Conservation (phyloP, 2,888 invertebrate species). For the Melieria crassipennis region DNA sequence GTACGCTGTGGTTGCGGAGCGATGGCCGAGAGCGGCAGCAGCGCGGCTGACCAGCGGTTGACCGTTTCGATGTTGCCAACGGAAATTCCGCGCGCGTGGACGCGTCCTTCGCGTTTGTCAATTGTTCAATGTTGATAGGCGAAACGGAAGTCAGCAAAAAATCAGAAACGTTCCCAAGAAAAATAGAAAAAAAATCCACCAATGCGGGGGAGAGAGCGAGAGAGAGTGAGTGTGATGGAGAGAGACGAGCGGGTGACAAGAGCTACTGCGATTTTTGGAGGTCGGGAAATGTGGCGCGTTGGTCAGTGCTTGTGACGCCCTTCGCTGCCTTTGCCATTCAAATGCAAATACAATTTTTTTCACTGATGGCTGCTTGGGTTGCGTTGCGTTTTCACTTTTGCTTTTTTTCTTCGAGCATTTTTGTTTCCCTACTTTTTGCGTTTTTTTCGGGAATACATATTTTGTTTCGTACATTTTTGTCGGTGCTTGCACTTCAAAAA, state of each 20-base stretch:
- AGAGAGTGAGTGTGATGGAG: too few relatives aligned
- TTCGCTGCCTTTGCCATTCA: conserved; percentile 5
- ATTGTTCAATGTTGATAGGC: not conserved
- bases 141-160: too few relatives aligned
- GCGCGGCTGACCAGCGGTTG: too few relatives aligned
- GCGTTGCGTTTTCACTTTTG: not conserved
- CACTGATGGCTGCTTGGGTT: not conserved
- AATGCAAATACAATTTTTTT: conserved; percentile 21
- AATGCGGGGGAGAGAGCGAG: too few relatives aligned
- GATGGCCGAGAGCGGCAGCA: not conserved
- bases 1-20: not conserved
- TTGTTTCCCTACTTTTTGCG: not conserved
- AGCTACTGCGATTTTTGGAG: not conserved
- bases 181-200: too few relatives aligned
- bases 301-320: not conserved
- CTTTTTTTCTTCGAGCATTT: conserved; percentile 2
- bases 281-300: conserved; percentile 7
- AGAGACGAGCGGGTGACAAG: too few relatives aligned
- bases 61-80: too few relatives aligned
- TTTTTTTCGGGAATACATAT: not conserved
- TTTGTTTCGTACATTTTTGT: conserved; percentile 20
- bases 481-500: conserved; percentile 28
- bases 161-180: too few relatives aligned
- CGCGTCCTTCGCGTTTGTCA: not conserved
- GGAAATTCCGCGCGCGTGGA: too few relatives aligned